Evolutionary conservation across 2,113 vertebrate genomes (phyloP).

Genomic region (Oryzias curvinotus): DNA sequence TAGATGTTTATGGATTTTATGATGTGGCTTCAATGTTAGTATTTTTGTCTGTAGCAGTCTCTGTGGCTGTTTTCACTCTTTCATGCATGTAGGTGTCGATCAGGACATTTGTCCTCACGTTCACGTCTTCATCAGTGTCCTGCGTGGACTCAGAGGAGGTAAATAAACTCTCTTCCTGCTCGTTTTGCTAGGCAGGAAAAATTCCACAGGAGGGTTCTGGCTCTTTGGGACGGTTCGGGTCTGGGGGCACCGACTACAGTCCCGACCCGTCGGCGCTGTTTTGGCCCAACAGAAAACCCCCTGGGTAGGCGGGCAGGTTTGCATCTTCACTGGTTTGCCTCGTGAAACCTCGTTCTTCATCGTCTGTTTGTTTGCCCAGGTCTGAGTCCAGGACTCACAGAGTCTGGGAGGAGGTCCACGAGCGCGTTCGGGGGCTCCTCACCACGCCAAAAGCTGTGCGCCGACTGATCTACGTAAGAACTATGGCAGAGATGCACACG

Average conservation of each 20-base stretch:
- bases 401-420: conserved; percentile 79
- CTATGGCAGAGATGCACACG: background rate
- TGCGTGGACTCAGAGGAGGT: too few relatives aligned
- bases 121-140: too few relatives aligned
- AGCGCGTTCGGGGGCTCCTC: conserved; percentile 74
- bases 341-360: background rate
- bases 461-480: conserved; percentile 70
- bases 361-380: conserved; percentile 29
- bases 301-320: conserved; percentile 28
- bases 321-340: background rate
- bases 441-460: conserved; percentile 72
- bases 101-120: too few relatives aligned
- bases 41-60: too few relatives aligned
- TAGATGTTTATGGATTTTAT: too few relatives aligned
- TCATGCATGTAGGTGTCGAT: too few relatives aligned
- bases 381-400: conserved; percentile 39
- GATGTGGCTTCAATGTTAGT: too few relatives aligned
- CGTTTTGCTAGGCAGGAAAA: conserved; percentile 11
- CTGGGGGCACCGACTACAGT: conserved; percentile 10
- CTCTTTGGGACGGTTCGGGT: conserved; percentile 32
- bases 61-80: too few relatives aligned
- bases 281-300: conserved; percentile 15
- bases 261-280: conserved; percentile 18
- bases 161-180: too few relatives aligned
- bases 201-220: conserved; percentile 5